Base-by-base conservation (phyloP, 2,797 vertebrate genomes). In the Falco columbarius region DNA sequence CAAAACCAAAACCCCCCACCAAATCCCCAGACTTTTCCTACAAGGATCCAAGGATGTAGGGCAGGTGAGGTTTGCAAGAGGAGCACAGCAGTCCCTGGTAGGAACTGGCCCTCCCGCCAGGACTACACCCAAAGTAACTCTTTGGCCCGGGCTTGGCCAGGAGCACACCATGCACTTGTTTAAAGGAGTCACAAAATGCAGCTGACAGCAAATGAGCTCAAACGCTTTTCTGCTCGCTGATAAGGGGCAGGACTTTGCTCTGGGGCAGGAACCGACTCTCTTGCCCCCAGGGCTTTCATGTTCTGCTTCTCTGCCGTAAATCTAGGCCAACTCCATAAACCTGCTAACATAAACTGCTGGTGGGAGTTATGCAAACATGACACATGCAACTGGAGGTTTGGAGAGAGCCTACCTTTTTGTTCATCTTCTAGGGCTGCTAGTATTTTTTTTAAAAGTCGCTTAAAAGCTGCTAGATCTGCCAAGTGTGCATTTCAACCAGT, bases 241-340 rank as follows among this genome's bases (percentile, higher is more conserved):
- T 92, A 90, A 94, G 55, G 55, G 67, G 88, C 90, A 94, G 82
- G 70, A 84, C 82, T 95, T 95, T 74, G 93, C 73, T 66, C 79
- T 3, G 21, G 55, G 72, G 46, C 52, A 72, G 89, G 68, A 91
- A 67, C 38, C 0, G 9, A 54, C 1, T 11, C 82, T 52, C 7
- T 30, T 9, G 30, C 61, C 34, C 3, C 34, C 4, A 10, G 29
- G 36, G 46, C 46, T 47, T 77, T 56, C 38, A 6, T 40, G 42
- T 79, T 77, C 49, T 10, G 14, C 17, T 72, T 68, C 68, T 79
- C 62, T 55, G 73, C 80, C 38, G 55, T 93, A 96, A 94, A 91
- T 90, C 82, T 32, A 74, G 86, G 27, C 13, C 34, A 83, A 30
- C 59, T 58, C 96, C 81, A 88, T 95, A 91, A 91, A 96, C 89